Conservation (phyloP, 2,797 vertebrate genomes). For the Periparus ater region DNA sequence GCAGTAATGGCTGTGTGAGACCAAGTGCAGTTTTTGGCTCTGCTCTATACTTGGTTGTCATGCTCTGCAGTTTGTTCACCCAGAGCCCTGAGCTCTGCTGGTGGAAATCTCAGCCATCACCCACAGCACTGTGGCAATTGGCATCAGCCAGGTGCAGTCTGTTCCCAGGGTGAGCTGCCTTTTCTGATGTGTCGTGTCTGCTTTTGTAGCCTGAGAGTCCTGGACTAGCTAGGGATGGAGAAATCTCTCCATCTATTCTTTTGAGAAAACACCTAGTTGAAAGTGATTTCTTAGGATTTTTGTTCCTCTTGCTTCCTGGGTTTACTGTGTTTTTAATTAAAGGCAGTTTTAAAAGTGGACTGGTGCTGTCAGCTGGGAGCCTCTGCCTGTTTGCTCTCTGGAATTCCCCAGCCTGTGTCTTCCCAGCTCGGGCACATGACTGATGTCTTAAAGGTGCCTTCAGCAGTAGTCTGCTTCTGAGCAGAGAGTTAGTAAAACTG, state of each 20-base stretch:
- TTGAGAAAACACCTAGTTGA: neutral
- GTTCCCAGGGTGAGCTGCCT: neutral
- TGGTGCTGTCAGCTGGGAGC: neutral
- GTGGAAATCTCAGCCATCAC: neutral
- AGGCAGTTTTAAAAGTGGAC: neutral
- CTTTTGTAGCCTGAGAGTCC: neutral
- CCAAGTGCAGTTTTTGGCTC: neutral
- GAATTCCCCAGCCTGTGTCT: neutral
- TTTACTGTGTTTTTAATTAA: neutral
- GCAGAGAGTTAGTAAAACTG: neutral
- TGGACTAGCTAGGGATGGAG: neutral
- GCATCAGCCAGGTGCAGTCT: neutral
- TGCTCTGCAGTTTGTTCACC: neutral
- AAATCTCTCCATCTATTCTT: neutral
- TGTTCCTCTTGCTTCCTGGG: neutral
- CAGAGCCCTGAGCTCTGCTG: neutral
- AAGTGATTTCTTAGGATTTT: neutral
- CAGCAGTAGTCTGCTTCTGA: neutral
- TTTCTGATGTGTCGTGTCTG: neutral
- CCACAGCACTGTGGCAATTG: fast-evolving
- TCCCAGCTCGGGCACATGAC: neutral
- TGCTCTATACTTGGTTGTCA: neutral
- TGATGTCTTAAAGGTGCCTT: neutral
- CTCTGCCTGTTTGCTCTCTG: neutral
- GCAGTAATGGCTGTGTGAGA: neutral